A percentile compares a stretch with the other conserved stretches of the same genome.
Evolutionary conservation across 2,888 invertebrate species (phyloP).

Genomic region (Aspidapion aeneum): DNA sequence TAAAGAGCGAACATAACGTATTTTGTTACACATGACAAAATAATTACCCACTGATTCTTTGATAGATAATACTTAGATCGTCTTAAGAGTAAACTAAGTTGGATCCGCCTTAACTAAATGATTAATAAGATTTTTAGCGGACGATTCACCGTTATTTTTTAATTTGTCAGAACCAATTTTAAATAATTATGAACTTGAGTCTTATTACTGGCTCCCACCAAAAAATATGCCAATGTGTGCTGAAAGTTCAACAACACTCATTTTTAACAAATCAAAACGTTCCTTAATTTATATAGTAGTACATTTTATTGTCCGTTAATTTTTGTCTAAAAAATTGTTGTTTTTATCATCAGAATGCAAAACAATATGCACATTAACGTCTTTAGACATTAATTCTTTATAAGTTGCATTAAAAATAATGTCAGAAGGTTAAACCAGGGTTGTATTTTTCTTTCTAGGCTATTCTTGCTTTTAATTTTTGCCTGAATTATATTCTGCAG

Average conservation of each 20-base stretch:
- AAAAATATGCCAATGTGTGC: neutral
- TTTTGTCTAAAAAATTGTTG: no score
- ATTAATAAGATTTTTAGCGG: conserved; percentile 10
- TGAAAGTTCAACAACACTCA: neutral
- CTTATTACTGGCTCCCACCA: neutral
- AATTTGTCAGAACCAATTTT: conserved; percentile 12
- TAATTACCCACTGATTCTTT: conserved; percentile 14
- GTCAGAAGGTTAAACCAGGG: no score
- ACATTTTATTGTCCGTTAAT: no score
- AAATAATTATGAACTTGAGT: conserved; percentile 9
- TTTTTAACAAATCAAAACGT: no score
- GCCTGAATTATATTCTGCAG: no score
- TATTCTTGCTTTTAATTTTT: no score
- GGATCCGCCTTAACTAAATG: conserved; percentile 3
- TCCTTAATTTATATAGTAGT: no score
- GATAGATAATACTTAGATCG: neutral
- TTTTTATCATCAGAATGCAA: no score
- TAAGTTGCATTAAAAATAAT: no score
- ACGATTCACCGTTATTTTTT: conserved; percentile 5
- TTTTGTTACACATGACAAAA: conserved; percentile 18
- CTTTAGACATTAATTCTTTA: no score
- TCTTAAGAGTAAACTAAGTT: neutral
- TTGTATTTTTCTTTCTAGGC: no score
- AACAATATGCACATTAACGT: no score
- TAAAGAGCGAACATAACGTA: conserved; percentile 8